Percentiles rank a stretch among this genome's conserved stretches.
Conservation (phyloP, 2,888 invertebrate genomes). For the Lepidochitona cinerea region DNA sequence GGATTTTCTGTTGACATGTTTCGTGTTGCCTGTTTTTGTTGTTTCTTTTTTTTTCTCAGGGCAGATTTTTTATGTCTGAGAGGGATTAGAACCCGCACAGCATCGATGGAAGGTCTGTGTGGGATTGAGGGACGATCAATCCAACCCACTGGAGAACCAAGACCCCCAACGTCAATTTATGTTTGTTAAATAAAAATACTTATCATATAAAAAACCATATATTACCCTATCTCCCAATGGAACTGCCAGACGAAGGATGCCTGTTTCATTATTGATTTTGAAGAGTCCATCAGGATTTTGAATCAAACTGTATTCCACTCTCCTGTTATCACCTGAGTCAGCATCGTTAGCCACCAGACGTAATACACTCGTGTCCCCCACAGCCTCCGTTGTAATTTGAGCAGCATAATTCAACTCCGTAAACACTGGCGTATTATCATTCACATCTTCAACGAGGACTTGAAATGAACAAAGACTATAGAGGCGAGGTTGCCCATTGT, state of each 20-base stretch:
- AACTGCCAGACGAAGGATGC: conserved; percentile 94
- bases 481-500: conserved; percentile 97
- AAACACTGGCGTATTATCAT: conserved; percentile 63
- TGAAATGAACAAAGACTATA: conserved; percentile 97
- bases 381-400: conserved; percentile 55
- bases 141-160: too few relatives aligned
- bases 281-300: conserved; percentile 92
- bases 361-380: conserved; percentile 35
- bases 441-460: conserved; percentile 59
- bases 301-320: conserved; percentile 55
- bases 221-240: too few relatives aligned
- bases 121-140: too few relatives aligned
- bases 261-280: conserved; percentile 95
- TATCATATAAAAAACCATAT: too few relatives aligned
- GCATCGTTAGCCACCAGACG: conserved; percentile 97
- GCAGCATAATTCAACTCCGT: conserved; percentile 57
- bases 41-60: too few relatives aligned
- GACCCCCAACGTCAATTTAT: too few relatives aligned
- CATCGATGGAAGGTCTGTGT: too few relatives aligned
- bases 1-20: too few relatives aligned
- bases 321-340: conserved; percentile 96
- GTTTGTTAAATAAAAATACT: too few relatives aligned
- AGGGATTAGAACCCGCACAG: too few relatives aligned
- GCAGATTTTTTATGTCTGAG: too few relatives aligned
- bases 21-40: too few relatives aligned